Conservation (phyloP, 2,797 vertebrate genomes). For the Pipistrellus nathusii region DNA sequence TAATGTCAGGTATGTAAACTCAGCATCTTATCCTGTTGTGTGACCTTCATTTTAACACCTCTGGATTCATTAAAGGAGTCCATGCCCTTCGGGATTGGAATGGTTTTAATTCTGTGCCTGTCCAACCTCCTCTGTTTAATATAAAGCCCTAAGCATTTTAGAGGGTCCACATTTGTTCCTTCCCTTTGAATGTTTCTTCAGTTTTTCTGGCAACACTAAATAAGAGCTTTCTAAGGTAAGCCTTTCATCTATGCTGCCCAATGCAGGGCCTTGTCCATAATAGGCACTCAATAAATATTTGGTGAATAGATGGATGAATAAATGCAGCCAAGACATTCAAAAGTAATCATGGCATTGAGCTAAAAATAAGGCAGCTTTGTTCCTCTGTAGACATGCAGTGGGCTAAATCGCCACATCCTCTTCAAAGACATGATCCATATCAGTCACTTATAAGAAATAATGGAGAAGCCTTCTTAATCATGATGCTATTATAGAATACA, state of each 20-base stretch:
- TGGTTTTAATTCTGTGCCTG: slow-evolving; percentile 17
- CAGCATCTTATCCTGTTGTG: not conserved
- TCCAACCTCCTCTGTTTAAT: slow-evolving; percentile 14
- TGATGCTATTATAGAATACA: slow-evolving; percentile 28
- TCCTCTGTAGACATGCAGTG: slow-evolving; percentile 31
- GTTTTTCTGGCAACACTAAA: slow-evolving; percentile 64
- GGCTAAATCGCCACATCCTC: slow-evolving; percentile 62
- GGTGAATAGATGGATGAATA: slow-evolving; percentile 70
- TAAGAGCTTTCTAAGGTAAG: slow-evolving; percentile 43
- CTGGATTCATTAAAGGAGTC: slow-evolving; percentile 27
- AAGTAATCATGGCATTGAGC: slow-evolving; percentile 64
- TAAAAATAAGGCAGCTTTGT: slow-evolving; percentile 74
- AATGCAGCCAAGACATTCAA: slow-evolving; percentile 48
- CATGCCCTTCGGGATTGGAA: not conserved
- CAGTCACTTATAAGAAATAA: slow-evolving; percentile 59
- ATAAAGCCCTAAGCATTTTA: slow-evolving; percentile 60
- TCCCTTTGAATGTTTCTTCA: slow-evolving; percentile 42
- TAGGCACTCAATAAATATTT: slow-evolving; percentile 74
- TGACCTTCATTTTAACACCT: not conserved
- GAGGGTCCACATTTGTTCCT: slow-evolving; percentile 56
- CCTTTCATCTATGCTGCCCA: slow-evolving; percentile 64
- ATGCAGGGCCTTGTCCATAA: not conserved
- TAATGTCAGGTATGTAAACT: not conserved
- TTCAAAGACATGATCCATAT: slow-evolving; percentile 64
- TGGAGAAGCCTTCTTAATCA: slow-evolving; percentile 50